Percentiles rank a stretch among this genome's conserved stretches.
phyloP scores from a whole-genome alignment of 2,113 vertebrate genomes.

The Eidolon helvum region DNA sequence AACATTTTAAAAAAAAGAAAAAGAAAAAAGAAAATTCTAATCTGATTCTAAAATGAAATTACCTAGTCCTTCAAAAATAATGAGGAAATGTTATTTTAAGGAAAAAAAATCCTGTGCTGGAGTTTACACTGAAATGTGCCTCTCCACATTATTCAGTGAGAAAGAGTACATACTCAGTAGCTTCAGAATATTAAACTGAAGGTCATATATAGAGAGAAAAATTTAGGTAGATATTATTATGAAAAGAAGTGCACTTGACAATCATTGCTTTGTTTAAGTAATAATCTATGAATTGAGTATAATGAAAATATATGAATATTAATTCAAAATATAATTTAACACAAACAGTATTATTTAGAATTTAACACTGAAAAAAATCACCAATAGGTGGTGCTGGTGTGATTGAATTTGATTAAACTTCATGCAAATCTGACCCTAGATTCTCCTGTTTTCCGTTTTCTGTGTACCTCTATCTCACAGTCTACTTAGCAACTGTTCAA shows the following conservation, averaged over 20 bases:
- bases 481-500: slow-evolving; percentile 50
- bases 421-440: slow-evolving; percentile 45
- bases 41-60: slow-evolving; percentile 19
- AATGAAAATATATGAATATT: neutral
- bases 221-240: neutral
- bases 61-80: neutral
- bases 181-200: neutral
- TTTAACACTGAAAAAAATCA: neutral
- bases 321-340: neutral
- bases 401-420: slow-evolving; percentile 56
- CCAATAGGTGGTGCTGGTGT: slow-evolving; percentile 74
- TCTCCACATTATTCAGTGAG: neutral
- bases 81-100: neutral
- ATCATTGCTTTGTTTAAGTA: neutral
- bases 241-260: neutral
- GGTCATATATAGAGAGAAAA: neutral
- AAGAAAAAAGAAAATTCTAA: neutral
- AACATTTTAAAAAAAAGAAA: neutral
- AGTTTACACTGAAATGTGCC: neutral
- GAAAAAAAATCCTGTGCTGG: neutral
- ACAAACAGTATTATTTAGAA: neutral
- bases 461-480: neutral
- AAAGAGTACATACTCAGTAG: neutral
- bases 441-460: slow-evolving; percentile 23
- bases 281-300: neutral